phyloP scores from a whole-genome alignment of 2,888 invertebrate genomes.

The Hypsopygia costalis region DNA sequence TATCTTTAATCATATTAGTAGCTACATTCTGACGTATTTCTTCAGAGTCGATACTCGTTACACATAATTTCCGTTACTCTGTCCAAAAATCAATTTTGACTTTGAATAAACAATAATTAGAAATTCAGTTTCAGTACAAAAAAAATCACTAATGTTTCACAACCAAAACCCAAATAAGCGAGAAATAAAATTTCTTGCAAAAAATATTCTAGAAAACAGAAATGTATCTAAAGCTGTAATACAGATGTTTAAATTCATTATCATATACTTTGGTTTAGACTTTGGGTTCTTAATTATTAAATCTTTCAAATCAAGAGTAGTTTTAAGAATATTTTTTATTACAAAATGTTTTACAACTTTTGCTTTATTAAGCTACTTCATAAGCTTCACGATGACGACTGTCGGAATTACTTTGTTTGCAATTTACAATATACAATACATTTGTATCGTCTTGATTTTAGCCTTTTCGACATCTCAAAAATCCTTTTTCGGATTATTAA shows the following conservation, averaged over 20 bases:
- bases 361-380: neutral
- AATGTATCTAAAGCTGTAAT: neutral
- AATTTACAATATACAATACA: neutral
- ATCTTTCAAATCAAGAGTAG: neutral
- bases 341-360: neutral
- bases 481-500: neutral
- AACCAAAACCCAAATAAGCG: neutral
- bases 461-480: neutral
- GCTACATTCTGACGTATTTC: too few species aligned
- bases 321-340: neutral
- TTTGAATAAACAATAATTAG: too few species aligned
- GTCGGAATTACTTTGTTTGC: neutral
- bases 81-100: too few species aligned
- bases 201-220: conserved; percentile 3
- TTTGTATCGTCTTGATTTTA: neutral
- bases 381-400: too few species aligned
- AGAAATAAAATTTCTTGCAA: neutral
- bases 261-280: conserved; percentile 5
- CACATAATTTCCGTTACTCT: too few species aligned
- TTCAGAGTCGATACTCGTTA: too few species aligned
- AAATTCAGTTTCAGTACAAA: too few species aligned
- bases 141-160: neutral
- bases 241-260: conserved; percentile 3
- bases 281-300: conserved; percentile 6
- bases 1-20: too few species aligned